Percentiles rank a stretch among this genome's conserved stretches.
Conservation (phyloP, 2,888 invertebrate species). For the Gisinianus flammeolus region DNA sequence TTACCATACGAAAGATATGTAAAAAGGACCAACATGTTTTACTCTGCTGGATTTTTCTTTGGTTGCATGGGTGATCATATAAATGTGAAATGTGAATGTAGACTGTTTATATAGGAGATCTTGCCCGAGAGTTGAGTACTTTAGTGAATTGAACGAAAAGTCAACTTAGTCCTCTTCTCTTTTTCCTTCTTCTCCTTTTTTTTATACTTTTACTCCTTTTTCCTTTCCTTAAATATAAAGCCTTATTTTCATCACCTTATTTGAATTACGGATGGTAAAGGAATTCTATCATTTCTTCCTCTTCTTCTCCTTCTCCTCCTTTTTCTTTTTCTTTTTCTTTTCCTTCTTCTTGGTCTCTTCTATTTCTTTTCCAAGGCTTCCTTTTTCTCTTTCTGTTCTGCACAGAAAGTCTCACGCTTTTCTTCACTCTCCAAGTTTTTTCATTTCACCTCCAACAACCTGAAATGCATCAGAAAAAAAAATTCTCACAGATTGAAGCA, state of each 20-base stretch:
- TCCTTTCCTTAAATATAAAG: not conserved
- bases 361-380: not conserved
- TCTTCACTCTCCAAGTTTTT: not conserved
- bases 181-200: not conserved
- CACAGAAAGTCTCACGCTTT: not conserved
- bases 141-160: conserved; percentile 19
- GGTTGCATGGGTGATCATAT: no score
- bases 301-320: not conserved
- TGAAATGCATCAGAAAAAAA: not conserved
- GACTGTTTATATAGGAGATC: not conserved
- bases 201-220: not conserved
- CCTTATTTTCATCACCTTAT: conserved; percentile 18
- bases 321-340: not conserved
- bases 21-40: not conserved
- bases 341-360: not conserved
- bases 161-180: conserved; percentile 5
- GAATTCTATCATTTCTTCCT: not conserved
- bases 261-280: not conserved
- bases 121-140: not conserved
- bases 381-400: not conserved
- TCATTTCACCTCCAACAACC: conserved; percentile 19
- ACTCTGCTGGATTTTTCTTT: not conserved
- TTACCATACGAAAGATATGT: no score
- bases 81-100: not conserved
- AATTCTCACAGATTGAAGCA: no score